Evolutionary conservation across 2,113 vertebrate genomes (phyloP), one percentile per base, ranked within the genome.

Genomic region (Notarius lentiginosus): DNA sequence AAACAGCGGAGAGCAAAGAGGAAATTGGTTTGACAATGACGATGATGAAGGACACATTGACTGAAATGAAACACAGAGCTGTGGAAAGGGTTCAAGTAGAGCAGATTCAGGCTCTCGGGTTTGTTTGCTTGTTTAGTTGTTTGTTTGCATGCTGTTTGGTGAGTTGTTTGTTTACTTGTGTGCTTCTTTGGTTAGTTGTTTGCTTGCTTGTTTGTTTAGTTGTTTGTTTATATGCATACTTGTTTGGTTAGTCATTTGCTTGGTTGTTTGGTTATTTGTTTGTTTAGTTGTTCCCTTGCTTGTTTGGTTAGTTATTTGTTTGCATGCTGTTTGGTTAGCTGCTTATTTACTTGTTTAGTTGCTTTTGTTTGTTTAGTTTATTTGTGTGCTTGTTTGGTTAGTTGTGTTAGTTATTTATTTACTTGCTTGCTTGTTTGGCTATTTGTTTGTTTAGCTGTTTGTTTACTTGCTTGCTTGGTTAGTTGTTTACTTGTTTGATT

Each of bases 1-100:
- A 94, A 93, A 89, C 90, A 91, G 92, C 9, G 87, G 79, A 92
- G 94, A 94, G 93, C 93, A 94, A 94, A 94, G 93, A 90, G 92
- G 92, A 93, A 93, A 89, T 92, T 89, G 82, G 65, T 76, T 66
- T 22, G 77, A 89, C 77, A 41, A 41, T 41, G 2, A 41, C 4
- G 47, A 82, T 49, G n/a, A 56, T 83, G 88, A 91, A 89, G 47
- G 80, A 89, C 65, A 87, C 88, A 87, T 87, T 66, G 56, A 84
- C 47, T 47, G 22, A 72, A 55, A 84, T 49, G 81, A 66, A 75
- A 73, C 66, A 15, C 77, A 6, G 81, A 58, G 47, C 85, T 63
- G 30, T 83, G 65, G 73, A 90, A 70, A 84, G n/a, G 65, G 73
- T 84, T 86, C 61, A 70, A 84, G 24, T 79, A 73, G 27, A 27